A percentile compares a stretch with the other conserved stretches of the same genome.
Conservation (phyloP, 2,888 invertebrate species). For the Tipula confusa region DNA sequence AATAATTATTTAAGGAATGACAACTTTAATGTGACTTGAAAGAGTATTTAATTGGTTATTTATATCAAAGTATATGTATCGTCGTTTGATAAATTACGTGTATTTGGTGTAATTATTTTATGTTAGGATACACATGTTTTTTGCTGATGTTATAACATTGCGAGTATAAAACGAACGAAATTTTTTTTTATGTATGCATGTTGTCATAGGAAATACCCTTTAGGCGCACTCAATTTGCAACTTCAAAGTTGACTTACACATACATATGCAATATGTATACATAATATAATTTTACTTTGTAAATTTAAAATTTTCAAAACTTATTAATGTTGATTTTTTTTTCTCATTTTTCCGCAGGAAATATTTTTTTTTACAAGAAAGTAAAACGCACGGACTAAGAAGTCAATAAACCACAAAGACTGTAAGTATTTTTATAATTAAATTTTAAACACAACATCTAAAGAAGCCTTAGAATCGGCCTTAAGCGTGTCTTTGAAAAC, state of each 20-base stretch:
- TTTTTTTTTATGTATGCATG: background rate
- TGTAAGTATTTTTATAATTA: background rate
- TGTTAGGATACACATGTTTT: background rate
- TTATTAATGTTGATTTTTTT: background rate
- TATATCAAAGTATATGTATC: background rate
- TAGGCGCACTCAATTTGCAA: background rate
- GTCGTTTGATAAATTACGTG: background rate
- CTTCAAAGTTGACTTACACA: background rate
- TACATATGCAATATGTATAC: background rate
- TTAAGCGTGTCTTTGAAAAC: too few relatives aligned
- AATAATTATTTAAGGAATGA: background rate
- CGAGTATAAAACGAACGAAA: background rate
- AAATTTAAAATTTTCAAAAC: background rate
- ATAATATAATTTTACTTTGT: background rate
- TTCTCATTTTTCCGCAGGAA: background rate
- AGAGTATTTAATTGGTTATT: slow-evolving; percentile 6
- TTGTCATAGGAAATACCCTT: background rate
- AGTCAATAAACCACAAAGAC: background rate
- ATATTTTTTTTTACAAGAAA: background rate
- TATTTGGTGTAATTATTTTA: background rate
- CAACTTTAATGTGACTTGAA: slow-evolving; percentile 20
- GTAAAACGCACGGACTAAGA: background rate
- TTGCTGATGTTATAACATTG: background rate
- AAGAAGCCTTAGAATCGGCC: too few relatives aligned
- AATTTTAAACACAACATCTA: background rate